Evolutionary conservation across 92 coral and sea anemone species (phyloP), one percentile per base, ranked within the genome.

Genomic region (Nematostella vectensis): DNA sequence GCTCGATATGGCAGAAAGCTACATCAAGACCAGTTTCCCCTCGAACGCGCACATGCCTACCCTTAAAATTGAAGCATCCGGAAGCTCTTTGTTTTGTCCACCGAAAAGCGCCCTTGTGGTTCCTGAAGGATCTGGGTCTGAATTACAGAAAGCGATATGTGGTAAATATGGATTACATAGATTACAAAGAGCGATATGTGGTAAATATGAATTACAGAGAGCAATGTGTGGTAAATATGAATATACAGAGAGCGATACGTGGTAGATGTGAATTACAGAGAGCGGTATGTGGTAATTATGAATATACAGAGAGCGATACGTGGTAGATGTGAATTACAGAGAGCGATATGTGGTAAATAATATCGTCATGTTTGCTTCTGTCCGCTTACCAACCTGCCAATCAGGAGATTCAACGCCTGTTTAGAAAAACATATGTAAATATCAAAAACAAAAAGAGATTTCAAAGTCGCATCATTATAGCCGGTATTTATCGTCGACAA

Each of bases 251-350:
- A 29, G 56, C 94, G 2, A 45, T 58, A 13, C 80, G 94, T 40
- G 80, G 94, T 84, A 65, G 56, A 87, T 29, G 38, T 9, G 0
- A n/a, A n/a, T n/a, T n/a, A n/a, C n/a, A n/a, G 37, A 83, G 74
- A 61, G 48, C n/a, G n/a, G n/a, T n/a, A n/a, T n/a, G 10, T 23
- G 20, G 0, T 18, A n/a, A n/a, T n/a, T n/a, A n/a, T n/a, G n/a
- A n/a, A n/a, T n/a, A n/a, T 84, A 50, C 78, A 75, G 29, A 61
- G 94, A 29, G 56, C 94, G 2, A 45, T 58, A 13, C 80, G 94
- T 40, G 80, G 94, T 84, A 65, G 56, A 87, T 29, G 38, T 9
- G 0, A n/a, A n/a, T n/a, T n/a, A n/a, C n/a, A n/a, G n/a, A n/a
- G n/a, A n/a, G n/a, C n/a, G n/a, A n/a, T n/a, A n/a, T n/a, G 10